Evolutionary conservation across 2,797 vertebrate genomes (phyloP), one percentile per base, ranked within the genome.

Genomic region (Sebastes iracundus): DNA sequence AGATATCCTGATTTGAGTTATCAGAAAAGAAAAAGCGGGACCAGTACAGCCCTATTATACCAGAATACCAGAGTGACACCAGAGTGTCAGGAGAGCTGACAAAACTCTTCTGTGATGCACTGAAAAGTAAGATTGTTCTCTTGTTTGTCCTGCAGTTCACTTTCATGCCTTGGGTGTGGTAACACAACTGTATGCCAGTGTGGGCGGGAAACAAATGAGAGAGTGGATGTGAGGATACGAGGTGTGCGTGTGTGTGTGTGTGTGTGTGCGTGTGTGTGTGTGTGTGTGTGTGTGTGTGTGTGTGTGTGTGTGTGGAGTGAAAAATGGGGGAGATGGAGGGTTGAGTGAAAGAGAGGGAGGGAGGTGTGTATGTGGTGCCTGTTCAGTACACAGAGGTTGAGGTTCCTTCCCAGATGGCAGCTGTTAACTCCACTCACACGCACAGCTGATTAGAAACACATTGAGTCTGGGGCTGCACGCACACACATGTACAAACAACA

Each of bases 381-480:
- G 90, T 89, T 94, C 90, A 90, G 92, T 93, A 94, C 94, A 93
- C 92, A 93, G 89, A 94, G 94, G 92, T 89, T 93, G 92, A 92
- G 92, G 92, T 93, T 96, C 90, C 87, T 92, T 91, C 92, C 94
- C 95, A 96, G 94, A 96, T 96, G 95, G 95, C 95, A 96, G 93
- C 95, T 94, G 95, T 96, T 96, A 96, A 94, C 94, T 94, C 79
- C 68, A 88, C 95, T 96, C 95, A 94, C 94, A 96, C 94, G 93
- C 94, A 96, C 93, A 94, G 93, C 94, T 95, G 95, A 96, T 96
- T 95, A 89, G 94, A 96, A 95, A 94, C 95, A 96, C 93, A 96
- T 96, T 95, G 94, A 89, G 91, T 93, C 85, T 92, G 91, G 90
- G 89, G 88, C 90, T 88, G 85, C 92, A 91, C 87, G 86, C 89